phyloP scores from a whole-genome alignment of 2,888 invertebrate genomes.

The Trichopria drosophilae region DNA sequence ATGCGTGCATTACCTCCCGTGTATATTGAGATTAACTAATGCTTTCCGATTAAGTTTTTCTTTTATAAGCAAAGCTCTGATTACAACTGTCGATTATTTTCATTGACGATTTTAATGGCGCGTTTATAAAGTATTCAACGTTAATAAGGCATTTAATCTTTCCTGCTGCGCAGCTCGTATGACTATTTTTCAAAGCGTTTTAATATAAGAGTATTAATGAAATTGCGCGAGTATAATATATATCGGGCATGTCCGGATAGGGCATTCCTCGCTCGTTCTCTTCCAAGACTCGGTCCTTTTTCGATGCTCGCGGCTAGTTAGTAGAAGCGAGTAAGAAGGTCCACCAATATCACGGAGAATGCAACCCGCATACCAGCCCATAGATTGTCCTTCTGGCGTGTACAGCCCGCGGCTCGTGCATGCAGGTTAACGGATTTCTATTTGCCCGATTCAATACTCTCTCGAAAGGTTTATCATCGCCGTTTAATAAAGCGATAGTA shows the following conservation, averaged over 20 bases:
- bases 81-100: too few relatives aligned
- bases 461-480: slow-evolving; percentile 6
- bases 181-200: too few relatives aligned
- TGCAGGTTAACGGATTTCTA: slow-evolving; percentile 32
- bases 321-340: neutral
- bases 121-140: too few relatives aligned
- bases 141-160: too few relatives aligned
- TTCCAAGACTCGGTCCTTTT: slow-evolving; percentile 17
- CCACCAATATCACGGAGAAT: slow-evolving; percentile 11
- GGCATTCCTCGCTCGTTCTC: slow-evolving; percentile 25
- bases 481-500: slow-evolving; percentile 6
- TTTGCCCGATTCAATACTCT: slow-evolving; percentile 25
- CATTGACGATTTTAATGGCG: too few relatives aligned
- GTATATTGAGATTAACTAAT: too few relatives aligned
- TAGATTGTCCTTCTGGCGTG: slow-evolving; percentile 14
- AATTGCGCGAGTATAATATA: too few relatives aligned
- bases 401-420: neutral
- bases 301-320: neutral
- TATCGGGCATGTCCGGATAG: slow-evolving; percentile 23
- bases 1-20: too few relatives aligned
- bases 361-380: slow-evolving; percentile 24
- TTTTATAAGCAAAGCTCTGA: too few relatives aligned
- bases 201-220: too few relatives aligned
- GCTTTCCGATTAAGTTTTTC: too few relatives aligned
- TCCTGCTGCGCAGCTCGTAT: too few relatives aligned